phyloP scores from a whole-genome alignment of 2,888 invertebrate species.

The Himalopsyche anomala region DNA sequence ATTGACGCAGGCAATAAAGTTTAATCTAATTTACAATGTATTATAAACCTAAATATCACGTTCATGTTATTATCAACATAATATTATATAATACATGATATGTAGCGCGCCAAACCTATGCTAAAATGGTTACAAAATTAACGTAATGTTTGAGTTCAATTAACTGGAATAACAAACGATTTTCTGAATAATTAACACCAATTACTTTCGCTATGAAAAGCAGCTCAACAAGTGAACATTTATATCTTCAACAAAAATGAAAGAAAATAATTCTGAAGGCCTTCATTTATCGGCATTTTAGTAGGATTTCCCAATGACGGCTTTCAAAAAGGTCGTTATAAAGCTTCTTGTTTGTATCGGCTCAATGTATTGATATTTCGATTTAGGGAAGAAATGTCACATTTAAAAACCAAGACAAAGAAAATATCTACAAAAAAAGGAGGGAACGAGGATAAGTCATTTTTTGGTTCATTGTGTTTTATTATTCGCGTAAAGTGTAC shows the following conservation, averaged over 20 bases:
- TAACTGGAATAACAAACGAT: slow-evolving; percentile 2
- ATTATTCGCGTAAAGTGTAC: slow-evolving; percentile 34
- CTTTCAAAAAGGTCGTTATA: neutral
- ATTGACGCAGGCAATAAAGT: too few relatives aligned
- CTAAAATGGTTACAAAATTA: neutral
- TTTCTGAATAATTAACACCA: neutral
- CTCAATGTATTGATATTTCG: slow-evolving; percentile 29
- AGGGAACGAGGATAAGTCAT: slow-evolving; percentile 20
- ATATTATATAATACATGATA: too few relatives aligned
- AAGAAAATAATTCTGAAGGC: too few relatives aligned
- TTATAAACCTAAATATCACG: too few relatives aligned
- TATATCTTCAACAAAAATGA: too few relatives aligned
- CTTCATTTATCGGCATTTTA: slow-evolving; percentile 4
- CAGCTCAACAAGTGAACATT: too few relatives aligned
- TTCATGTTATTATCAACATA: too few relatives aligned
- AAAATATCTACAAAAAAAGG: neutral
- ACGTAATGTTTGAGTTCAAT: slow-evolving; percentile 1
- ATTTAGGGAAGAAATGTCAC: neutral
- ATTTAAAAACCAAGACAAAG: slow-evolving; percentile 25
- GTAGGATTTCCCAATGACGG: neutral
- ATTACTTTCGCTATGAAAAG: too few relatives aligned
- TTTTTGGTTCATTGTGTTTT: slow-evolving; percentile 34
- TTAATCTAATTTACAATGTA: too few relatives aligned
- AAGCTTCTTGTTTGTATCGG: slow-evolving; percentile 26
- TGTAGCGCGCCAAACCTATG: neutral